Evolutionary conservation across 2,113 vertebrate species (phyloP).

Genomic region (Podarcis muralis): DNA sequence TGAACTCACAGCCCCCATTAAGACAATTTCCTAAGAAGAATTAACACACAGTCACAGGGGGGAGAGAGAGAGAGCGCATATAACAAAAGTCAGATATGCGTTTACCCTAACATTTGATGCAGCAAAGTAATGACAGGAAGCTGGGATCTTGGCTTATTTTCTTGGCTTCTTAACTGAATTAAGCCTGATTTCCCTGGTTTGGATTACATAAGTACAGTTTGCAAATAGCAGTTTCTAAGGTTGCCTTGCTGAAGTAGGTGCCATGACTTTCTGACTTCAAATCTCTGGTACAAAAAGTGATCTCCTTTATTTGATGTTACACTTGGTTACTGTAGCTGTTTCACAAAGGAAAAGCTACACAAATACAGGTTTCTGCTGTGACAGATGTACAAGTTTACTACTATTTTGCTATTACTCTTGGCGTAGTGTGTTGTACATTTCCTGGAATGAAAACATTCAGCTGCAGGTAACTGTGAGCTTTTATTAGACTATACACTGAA

Average conservation of each 20-base stretch:
- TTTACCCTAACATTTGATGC: too few relatives aligned
- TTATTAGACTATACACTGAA: neutral
- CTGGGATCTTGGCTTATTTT: too few relatives aligned
- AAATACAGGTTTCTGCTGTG: neutral
- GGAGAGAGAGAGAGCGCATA: neutral
- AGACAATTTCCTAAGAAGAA: neutral
- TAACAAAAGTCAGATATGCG: neutral
- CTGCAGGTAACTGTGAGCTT: neutral
- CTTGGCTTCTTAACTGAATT: too few relatives aligned
- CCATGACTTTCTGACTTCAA: neutral
- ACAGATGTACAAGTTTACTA: neutral
- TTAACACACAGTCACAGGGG: neutral
- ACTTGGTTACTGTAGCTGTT: neutral
- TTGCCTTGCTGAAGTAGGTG: neutral
- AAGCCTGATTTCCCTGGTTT: too few relatives aligned
- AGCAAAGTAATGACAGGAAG: too few relatives aligned
- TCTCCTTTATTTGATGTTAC: neutral
- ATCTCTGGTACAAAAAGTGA: neutral
- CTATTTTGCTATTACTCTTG: neutral
- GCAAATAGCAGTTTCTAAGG: neutral
- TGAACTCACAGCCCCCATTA: neutral
- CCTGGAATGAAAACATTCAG: neutral
- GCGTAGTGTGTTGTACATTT: neutral
- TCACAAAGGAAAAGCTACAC: neutral
- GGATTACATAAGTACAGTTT: too few relatives aligned